A percentile compares a stretch with the other conserved stretches of the same genome.
Evolutionary conservation across 2,113 vertebrate species (phyloP).

Genomic region (Laticauda laticaudata): DNA sequence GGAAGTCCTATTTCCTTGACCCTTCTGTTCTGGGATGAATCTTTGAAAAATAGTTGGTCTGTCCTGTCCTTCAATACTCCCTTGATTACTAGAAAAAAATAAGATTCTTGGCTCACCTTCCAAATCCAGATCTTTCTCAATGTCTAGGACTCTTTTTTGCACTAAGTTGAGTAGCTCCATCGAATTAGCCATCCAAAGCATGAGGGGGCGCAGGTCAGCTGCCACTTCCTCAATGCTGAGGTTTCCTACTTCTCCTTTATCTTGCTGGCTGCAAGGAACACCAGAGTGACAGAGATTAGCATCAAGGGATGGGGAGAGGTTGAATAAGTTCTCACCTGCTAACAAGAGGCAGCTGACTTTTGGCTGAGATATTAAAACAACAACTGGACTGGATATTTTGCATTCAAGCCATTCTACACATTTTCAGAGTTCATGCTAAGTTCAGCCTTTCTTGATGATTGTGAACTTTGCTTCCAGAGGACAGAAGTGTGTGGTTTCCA

Average conservation of each 20-base stretch:
- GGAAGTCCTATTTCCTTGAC: background rate
- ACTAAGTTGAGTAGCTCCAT: slow-evolving; percentile 90
- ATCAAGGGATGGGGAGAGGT: background rate
- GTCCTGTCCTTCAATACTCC: background rate
- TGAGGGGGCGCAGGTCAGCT: slow-evolving; percentile 83
- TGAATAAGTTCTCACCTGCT: background rate
- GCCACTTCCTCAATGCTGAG: slow-evolving; percentile 81
- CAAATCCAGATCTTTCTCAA: slow-evolving; percentile 91
- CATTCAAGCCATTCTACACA: slow-evolving; percentile 24
- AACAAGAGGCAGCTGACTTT: background rate
- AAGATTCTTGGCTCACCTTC: slow-evolving; percentile 74
- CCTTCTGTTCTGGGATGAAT: background rate
- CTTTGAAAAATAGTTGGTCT: background rate
- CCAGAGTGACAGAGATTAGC: background rate
- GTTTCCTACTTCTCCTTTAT: slow-evolving; percentile 61
- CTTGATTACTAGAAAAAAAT: background rate
- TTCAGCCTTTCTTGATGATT: slow-evolving; percentile 11
- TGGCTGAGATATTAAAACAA: background rate
- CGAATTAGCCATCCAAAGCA: slow-evolving; percentile 95
- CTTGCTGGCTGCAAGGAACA: slow-evolving; percentile 69
- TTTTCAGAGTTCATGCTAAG: slow-evolving; percentile 25
- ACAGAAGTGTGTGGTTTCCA: background rate
- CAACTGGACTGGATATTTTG: slow-evolving; percentile 22
- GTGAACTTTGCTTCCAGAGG: slow-evolving; percentile 19
- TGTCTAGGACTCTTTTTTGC: slow-evolving; percentile 84